phyloP scores from a whole-genome alignment of 2,113 vertebrate genomes.

The Phylloscopus whistleri region DNA sequence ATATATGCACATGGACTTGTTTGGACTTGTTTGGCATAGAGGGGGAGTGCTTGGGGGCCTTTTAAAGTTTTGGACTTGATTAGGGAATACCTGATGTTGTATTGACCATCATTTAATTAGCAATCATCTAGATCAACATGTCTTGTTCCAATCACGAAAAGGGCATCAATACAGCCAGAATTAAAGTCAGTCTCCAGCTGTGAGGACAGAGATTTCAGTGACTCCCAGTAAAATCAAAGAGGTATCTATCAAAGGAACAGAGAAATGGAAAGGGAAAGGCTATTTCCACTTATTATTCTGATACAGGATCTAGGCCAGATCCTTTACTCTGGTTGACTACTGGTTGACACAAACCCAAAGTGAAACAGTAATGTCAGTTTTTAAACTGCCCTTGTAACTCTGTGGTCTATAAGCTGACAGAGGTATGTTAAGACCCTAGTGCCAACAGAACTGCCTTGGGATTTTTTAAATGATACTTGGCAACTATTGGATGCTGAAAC shows the following conservation, averaged over 20 bases:
- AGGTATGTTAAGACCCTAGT: neutral
- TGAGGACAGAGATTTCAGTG: neutral
- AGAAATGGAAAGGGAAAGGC: neutral
- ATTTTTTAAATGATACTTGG: neutral
- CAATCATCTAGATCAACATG: neutral
- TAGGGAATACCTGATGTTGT: neutral
- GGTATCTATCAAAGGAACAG: neutral
- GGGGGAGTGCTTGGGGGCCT: fast-evolving
- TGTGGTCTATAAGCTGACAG: neutral
- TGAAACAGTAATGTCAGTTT: neutral
- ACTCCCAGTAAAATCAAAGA: neutral
- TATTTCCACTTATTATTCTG: neutral
- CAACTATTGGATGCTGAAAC: neutral
- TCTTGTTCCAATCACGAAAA: neutral
- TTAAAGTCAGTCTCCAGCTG: neutral
- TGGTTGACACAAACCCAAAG: neutral
- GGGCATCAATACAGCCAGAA: neutral
- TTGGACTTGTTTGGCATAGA: neutral
- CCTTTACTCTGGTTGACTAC: neutral
- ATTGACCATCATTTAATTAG: neutral
- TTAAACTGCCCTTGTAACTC: neutral
- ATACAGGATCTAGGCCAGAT: neutral
- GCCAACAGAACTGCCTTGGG: neutral
- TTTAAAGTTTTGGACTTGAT: neutral
- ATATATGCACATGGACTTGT: neutral